Base-by-base conservation (phyloP, 1,140 invertebrate genomes). In the Panulirus ornatus region DNA sequence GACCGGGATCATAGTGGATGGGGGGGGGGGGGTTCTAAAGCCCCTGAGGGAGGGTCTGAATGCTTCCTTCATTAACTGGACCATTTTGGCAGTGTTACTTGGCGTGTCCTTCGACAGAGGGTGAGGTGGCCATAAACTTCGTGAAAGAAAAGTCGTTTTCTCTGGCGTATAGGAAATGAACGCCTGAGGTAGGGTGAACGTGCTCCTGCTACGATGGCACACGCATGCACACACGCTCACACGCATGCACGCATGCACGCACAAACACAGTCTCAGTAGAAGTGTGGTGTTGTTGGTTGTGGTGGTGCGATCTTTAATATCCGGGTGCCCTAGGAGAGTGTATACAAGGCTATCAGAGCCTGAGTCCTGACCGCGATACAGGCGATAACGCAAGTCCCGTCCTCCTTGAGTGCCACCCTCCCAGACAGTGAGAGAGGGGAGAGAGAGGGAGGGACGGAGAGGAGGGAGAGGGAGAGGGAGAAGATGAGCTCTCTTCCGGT, bases 401-500 rank as follows among this genome's bases (percentile, higher is more conserved):
- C 51, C 51, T 54, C 9, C 8, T 14, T 8, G 51, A 19, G 51
- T n/a, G n/a, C n/a, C n/a, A n/a, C n/a, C n/a, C n/a, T n/a, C n/a
- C n/a, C n/a, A n/a, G n/a, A n/a, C n/a, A n/a, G n/a, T 66, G 44
- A 47, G 58, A 6, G 8, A 66, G 14, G 14, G n/a, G 58, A 44
- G 40, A 16, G 22, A 38, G 27, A 34, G n/a, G 51, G 44, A n/a
- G 79, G 38, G 36, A 27, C 30, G 36, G 36, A 11, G 51, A 38
- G 75, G 34, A 22, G 19, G 54, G 19, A 14, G 44, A 58, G 54
- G 76, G 47, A 2, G 44, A 3, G n/a, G 42, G 34, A 54, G 6
- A 81, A n/a, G 75, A 70, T n/a, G 71, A 36, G n/a, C n/a, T n/a
- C n/a, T n/a, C n/a, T n/a, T n/a, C 14, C 44, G 44, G 44, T 47